A percentile compares a stretch with the other conserved stretches of the same genome.
Conservation (phyloP, 64 coral and sea anemone species). For the Stichodactyla helianthus region DNA sequence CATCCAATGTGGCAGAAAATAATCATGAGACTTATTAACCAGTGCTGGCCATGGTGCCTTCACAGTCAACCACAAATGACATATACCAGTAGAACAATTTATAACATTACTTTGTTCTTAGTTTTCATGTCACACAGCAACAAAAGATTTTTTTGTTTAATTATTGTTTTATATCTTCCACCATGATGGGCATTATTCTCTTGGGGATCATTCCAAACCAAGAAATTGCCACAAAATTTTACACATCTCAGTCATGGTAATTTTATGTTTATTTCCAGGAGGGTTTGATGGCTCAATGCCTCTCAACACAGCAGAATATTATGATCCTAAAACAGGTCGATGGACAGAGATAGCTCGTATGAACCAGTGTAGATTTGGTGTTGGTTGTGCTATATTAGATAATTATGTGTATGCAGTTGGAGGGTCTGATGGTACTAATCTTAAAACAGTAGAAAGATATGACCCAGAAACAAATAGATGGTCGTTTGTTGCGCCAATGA, state of each 20-base stretch:
- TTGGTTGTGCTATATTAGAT: conserved; percentile 79
- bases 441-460: conserved; percentile 81
- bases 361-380: conserved; percentile 97
- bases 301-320: conserved; percentile 93
- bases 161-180: too few relatives aligned
- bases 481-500: conserved; percentile 85
- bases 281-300: conserved; percentile 99
- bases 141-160: too few relatives aligned
- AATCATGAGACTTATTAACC: too few relatives aligned
- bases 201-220: too few relatives aligned
- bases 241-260: not conserved
- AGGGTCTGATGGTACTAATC: conserved; percentile 91
- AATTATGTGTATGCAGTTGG: conserved; percentile 83
- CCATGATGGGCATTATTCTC: too few relatives aligned
- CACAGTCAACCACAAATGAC: too few relatives aligned
- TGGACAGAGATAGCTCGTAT: conserved; percentile 90
- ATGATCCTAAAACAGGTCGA: conserved; percentile 73
- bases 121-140: too few relatives aligned
- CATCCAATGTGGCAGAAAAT: too few relatives aligned
- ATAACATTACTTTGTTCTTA: too few relatives aligned
- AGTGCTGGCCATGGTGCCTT: too few relatives aligned
- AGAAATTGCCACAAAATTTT: too few relatives aligned
- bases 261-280: conserved; percentile 23
- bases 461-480: conserved; percentile 87
- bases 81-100: too few relatives aligned